Conservation (phyloP, 2,888 invertebrate species). For the Tachina lurida region DNA sequence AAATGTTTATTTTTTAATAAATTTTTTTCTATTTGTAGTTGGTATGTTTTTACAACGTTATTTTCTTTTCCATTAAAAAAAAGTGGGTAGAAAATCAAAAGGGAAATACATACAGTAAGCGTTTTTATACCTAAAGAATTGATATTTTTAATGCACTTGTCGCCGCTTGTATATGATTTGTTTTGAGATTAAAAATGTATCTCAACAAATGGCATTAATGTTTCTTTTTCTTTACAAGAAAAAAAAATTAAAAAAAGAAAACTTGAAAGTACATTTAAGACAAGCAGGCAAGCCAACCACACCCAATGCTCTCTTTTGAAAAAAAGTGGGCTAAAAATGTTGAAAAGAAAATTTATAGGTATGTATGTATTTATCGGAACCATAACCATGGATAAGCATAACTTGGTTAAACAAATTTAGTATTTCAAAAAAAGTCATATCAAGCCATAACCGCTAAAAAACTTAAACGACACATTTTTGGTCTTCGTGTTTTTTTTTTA, state of each 20-base stretch:
- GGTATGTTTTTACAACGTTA: conserved; percentile 2
- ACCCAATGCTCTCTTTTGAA: not conserved
- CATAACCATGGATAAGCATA: too few relatives aligned
- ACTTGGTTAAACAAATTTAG: too few relatives aligned
- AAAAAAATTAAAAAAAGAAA: not conserved
- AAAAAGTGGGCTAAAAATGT: conserved; percentile 11
- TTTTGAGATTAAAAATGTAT: conserved; percentile 48
- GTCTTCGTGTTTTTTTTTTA: too few relatives aligned
- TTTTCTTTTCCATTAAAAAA: conserved; percentile 2
- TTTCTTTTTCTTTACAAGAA: not conserved
- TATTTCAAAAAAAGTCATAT: too few relatives aligned
- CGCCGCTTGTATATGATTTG: conserved; percentile 54
- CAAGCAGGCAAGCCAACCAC: not conserved
- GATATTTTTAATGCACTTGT: conserved; percentile 58
- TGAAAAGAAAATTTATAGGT: not conserved
- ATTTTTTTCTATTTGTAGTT: conserved; percentile 17
- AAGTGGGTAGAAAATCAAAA: conserved; percentile 49
- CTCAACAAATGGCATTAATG: not conserved
- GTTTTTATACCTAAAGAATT: conserved; percentile 40
- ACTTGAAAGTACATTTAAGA: not conserved
- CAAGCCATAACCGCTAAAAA: too few relatives aligned
- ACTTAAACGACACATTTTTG: too few relatives aligned
- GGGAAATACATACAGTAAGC: conserved; percentile 20
- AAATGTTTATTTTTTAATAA: conserved; percentile 31
- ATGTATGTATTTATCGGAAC: too few relatives aligned